phyloP scores from a whole-genome alignment of 2,797 vertebrate genomes.

The Philypnodon macrostomus region DNA sequence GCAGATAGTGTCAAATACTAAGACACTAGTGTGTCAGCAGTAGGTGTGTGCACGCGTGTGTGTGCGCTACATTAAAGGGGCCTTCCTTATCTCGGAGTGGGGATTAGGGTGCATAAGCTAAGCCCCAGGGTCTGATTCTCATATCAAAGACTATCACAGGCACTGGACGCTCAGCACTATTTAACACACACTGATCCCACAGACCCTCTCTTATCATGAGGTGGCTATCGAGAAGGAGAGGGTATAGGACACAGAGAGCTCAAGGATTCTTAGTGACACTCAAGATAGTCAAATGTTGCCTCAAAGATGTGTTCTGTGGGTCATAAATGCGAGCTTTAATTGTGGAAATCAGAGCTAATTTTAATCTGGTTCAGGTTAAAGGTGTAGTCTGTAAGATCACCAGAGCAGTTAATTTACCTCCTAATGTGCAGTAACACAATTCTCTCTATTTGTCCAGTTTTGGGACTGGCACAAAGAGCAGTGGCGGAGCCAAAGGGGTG shows the following conservation, averaged over 20 bases:
- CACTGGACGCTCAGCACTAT: slow-evolving; percentile 51
- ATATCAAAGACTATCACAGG: slow-evolving; percentile 59
- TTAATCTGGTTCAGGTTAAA: too few relatives aligned
- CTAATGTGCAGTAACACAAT: too few relatives aligned
- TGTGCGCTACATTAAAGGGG: slow-evolving; percentile 47
- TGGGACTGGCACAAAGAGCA: too few relatives aligned
- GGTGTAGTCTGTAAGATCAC: too few relatives aligned
- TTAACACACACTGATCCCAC: slow-evolving; percentile 42
- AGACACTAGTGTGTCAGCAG: slow-evolving; percentile 10
- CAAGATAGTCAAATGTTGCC: too few relatives aligned
- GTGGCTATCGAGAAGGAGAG: slow-evolving; percentile 47
- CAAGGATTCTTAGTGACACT: slow-evolving; percentile 20
- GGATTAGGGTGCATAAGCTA: slow-evolving; percentile 65
- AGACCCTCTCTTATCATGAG: too few relatives aligned
- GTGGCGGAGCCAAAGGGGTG: too few relatives aligned
- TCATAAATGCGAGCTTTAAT: too few relatives aligned
- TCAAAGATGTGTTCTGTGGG: too few relatives aligned
- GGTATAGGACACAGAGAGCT: slow-evolving; percentile 47
- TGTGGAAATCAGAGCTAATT: too few relatives aligned
- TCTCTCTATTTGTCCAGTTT: too few relatives aligned
- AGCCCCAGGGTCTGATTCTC: slow-evolving; percentile 45
- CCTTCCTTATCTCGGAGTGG: slow-evolving; percentile 52
- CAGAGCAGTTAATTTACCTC: too few relatives aligned
- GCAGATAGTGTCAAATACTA: slow-evolving; percentile 45
- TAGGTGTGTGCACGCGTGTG: slow-evolving; percentile 4